Evolutionary conservation across 2,113 vertebrate species (phyloP).

Genomic region (Catagonus wagneri): DNA sequence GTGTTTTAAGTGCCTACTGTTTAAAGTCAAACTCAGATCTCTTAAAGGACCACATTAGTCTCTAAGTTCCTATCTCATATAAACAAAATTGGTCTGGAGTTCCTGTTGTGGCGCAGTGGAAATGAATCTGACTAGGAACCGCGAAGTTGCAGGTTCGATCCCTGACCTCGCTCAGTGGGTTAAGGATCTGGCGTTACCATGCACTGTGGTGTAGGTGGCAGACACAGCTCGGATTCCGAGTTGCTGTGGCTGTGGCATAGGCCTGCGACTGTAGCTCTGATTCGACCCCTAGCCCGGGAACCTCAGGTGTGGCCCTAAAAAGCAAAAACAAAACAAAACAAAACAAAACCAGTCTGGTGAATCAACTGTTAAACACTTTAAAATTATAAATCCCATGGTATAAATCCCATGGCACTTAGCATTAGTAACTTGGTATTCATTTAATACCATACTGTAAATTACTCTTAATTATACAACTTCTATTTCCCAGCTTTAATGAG

Average conservation of each 20-base stretch:
- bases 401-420: not conserved
- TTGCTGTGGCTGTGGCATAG: no score
- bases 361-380: constrained; percentile 26
- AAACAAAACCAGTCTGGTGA: not conserved
- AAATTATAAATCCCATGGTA: not conserved
- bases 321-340: no score
- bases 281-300: no score
- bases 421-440: not conserved
- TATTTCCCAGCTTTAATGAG: not conserved
- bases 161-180: no score
- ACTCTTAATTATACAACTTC: not conserved
- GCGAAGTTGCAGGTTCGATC: no score
- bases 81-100: constrained; percentile 30
- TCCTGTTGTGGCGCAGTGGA: no score
- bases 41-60: constrained; percentile 6
- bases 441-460: constrained; percentile 22
- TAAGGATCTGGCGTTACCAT: no score
- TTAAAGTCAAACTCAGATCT: constrained; percentile 27
- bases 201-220: no score
- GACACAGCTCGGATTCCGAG: no score
- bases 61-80: not conserved
- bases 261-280: no score
- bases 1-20: not conserved
- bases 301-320: no score
- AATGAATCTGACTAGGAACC: no score